Conservation (phyloP, 53 echinoderm and acorn worm genomes). For the Henricia sp. region DNA sequence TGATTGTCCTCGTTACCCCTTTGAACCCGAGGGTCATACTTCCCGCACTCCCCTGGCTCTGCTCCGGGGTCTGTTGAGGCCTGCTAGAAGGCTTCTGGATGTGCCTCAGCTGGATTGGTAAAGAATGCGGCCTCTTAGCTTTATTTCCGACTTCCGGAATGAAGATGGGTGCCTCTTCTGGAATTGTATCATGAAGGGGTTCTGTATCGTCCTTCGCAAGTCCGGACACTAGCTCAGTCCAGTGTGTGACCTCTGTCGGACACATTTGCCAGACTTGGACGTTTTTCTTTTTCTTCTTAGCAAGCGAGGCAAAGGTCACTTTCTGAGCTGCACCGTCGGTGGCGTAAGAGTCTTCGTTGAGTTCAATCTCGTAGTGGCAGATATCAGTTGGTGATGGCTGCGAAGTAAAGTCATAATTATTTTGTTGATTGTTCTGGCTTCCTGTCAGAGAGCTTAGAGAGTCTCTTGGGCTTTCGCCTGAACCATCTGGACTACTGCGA, state of each 20-base stretch:
- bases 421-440: background rate
- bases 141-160: slow-evolving; percentile 50
- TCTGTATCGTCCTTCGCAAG: slow-evolving; percentile 31
- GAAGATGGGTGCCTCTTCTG: no score
- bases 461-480: slow-evolving; percentile 36
- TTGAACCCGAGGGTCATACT: slow-evolving; percentile 1
- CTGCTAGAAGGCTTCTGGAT: slow-evolving; percentile 84
- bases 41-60: slow-evolving; percentile 6
- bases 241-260: slow-evolving; percentile 69
- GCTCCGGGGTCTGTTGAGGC: slow-evolving; percentile 77
- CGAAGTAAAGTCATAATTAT: no score
- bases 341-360: slow-evolving; percentile 1
- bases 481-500: slow-evolving; percentile 59
- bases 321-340: slow-evolving; percentile 26
- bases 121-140: slow-evolving; percentile 85
- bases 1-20: slow-evolving; percentile 82
- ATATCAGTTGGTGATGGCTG: background rate
- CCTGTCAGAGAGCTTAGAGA: background rate
- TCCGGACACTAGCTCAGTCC: slow-evolving; percentile 86
- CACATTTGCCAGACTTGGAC: slow-evolving; percentile 15
- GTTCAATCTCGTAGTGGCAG: background rate
- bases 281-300: slow-evolving; percentile 80
- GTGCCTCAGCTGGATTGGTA: slow-evolving; percentile 92
- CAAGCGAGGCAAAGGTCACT: slow-evolving; percentile 92
- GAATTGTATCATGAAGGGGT: background rate